Evolutionary conservation across 2,113 vertebrate species (phyloP).

Genomic region (Macquaria australasica): DNA sequence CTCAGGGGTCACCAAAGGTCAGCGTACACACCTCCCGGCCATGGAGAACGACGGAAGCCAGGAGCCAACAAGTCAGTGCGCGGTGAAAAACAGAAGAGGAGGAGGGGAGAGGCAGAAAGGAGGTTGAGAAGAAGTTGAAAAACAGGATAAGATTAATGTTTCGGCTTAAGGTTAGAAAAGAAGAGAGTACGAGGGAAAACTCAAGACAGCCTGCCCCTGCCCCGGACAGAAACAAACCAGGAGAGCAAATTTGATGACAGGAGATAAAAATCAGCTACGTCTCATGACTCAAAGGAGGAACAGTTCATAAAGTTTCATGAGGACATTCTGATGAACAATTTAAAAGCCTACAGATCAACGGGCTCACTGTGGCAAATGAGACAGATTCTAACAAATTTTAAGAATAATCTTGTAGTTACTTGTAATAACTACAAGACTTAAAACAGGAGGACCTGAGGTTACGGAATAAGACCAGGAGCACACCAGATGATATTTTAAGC

Average conservation of each 20-base stretch:
- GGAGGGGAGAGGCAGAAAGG: slow-evolving; percentile 15
- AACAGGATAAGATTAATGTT: slow-evolving; percentile 76
- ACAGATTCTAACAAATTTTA: background rate
- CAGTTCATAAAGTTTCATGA: slow-evolving; percentile 56
- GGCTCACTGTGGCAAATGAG: slow-evolving; percentile 2
- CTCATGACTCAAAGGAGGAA: slow-evolving; percentile 37
- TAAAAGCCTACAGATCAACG: slow-evolving; percentile 55
- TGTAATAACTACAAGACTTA: slow-evolving; percentile 3
- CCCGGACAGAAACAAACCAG: slow-evolving; percentile 15
- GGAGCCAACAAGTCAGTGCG: slow-evolving; percentile 36
- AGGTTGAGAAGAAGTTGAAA: slow-evolving; percentile 66
- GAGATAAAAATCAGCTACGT: slow-evolving; percentile 30
- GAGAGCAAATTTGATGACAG: slow-evolving; percentile 15
- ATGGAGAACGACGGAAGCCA: slow-evolving; percentile 63
- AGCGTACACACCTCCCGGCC: slow-evolving; percentile 73
- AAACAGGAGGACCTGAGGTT: background rate
- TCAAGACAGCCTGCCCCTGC: background rate
- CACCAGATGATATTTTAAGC: background rate
- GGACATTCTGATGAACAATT: slow-evolving; percentile 48
- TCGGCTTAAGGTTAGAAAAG: slow-evolving; percentile 38
- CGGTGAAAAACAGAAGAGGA: slow-evolving; percentile 60
- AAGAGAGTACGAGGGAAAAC: background rate
- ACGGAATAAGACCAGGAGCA: background rate
- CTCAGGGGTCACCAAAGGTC: slow-evolving; percentile 73
- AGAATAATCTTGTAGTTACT: too few relatives aligned